Evolutionary conservation across 2,888 invertebrate species (phyloP).

Genomic region (Herminia tarsipennalis): DNA sequence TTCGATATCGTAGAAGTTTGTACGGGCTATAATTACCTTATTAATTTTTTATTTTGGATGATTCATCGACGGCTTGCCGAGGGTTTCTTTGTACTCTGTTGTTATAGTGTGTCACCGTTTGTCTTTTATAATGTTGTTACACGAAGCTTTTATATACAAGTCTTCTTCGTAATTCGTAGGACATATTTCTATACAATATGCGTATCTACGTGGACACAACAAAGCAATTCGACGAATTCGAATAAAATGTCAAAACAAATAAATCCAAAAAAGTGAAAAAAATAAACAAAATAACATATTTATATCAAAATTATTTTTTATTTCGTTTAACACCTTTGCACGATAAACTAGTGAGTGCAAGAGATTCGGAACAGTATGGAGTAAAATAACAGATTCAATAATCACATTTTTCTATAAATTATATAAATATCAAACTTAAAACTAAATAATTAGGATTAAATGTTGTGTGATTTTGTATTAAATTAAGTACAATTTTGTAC

Average conservation of each 20-base stretch:
- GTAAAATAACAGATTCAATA: conserved; percentile 49
- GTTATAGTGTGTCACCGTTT: conserved; percentile 3
- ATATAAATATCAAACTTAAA: conserved; percentile 38
- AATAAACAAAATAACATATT: conserved; percentile 15
- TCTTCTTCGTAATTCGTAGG: too few relatives aligned
- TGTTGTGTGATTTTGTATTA: conserved; percentile 32
- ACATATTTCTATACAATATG: too few relatives aligned
- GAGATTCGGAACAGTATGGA: conserved; percentile 60
- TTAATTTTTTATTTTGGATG: conserved; percentile 44
- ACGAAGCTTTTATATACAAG: too few relatives aligned
- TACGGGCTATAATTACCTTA: conserved; percentile 43
- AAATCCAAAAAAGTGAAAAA: too few relatives aligned
- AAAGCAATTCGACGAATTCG: too few relatives aligned
- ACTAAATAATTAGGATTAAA: conserved; percentile 25
- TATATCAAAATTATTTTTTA: conserved; percentile 44
- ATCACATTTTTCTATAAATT: conserved; percentile 47
- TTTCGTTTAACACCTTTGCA: conserved; percentile 54
- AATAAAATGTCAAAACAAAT: too few relatives aligned
- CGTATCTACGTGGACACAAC: too few relatives aligned
- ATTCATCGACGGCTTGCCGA: conserved; percentile 30
- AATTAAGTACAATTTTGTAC: conserved; percentile 55
- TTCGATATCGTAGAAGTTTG: conserved; percentile 40
- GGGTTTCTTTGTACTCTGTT: conserved; percentile 14
- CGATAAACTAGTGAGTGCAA: conserved; percentile 61
- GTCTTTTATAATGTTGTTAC: background rate